A percentile compares a stretch with the other conserved stretches of the same genome.
Evolutionary conservation across 2,113 vertebrate genomes (phyloP).

Genomic region (Progne subis): DNA sequence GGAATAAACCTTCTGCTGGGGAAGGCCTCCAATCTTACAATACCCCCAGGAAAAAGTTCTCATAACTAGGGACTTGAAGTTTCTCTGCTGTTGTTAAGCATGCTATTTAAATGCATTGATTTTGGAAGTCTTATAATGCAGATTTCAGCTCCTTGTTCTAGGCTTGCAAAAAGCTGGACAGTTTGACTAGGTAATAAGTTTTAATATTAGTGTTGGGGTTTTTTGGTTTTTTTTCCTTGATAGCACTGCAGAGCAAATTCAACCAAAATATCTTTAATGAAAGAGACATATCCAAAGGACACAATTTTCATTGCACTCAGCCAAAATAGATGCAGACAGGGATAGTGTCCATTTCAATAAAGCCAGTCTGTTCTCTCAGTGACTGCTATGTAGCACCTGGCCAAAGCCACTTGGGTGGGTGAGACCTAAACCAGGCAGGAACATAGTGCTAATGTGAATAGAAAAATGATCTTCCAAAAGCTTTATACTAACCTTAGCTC

Average conservation of each 20-base stretch:
- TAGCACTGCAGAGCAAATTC: constrained; percentile 2
- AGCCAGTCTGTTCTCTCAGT: not conserved
- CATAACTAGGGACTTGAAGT: constrained; percentile 14
- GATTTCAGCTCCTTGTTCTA: constrained; percentile 53
- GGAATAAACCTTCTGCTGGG: constrained; percentile 8
- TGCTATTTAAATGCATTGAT: constrained; percentile 76
- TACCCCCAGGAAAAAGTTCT: constrained; percentile 40
- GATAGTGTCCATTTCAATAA: not conserved
- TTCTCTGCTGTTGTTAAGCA: constrained; percentile 60
- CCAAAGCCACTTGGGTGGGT: not conserved
- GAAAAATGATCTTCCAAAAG: not conserved
- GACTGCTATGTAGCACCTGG: not conserved
- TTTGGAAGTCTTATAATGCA: constrained; percentile 45
- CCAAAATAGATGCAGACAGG: not conserved
- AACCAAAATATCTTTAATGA: constrained; percentile 45
- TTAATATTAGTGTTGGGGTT: not conserved
- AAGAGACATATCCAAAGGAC: constrained; percentile 13
- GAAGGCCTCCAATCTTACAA: constrained; percentile 2
- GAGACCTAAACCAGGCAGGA: not conserved
- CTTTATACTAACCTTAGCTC: not conserved
- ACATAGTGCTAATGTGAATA: not conserved
- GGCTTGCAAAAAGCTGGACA: constrained; percentile 36
- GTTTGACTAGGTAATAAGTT: constrained; percentile 59
- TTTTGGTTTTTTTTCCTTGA: not conserved
- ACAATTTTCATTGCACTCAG: not conserved